A percentile compares a stretch with the other conserved stretches of the same genome.
Evolutionary conservation across 2,888 invertebrate species (phyloP).

Genomic region (Acrobasis repandana): DNA sequence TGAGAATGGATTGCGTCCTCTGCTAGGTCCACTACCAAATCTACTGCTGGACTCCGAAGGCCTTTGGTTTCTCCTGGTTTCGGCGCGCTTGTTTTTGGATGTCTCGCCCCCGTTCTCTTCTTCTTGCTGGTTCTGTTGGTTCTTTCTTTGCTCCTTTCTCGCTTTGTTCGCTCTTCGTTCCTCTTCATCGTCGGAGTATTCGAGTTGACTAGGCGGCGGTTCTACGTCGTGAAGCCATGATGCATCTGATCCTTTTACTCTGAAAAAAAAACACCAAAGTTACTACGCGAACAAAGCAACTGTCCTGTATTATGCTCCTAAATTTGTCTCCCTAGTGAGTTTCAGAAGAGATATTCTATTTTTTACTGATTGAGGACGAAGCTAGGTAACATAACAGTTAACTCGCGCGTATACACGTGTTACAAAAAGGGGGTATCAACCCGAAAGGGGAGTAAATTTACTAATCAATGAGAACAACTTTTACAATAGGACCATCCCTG

Average conservation of each 20-base stretch:
- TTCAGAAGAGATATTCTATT: too few species aligned
- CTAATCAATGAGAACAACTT: too few species aligned
- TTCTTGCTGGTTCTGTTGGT: constrained; percentile 41
- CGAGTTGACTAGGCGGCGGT: constrained; percentile 88
- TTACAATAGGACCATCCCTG: too few species aligned
- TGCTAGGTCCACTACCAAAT: constrained; percentile 65
- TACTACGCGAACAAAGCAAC: not conserved
- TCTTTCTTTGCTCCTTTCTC: constrained; percentile 56
- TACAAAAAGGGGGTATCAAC: too few species aligned
- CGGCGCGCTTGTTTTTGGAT: constrained; percentile 51
- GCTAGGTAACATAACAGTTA: not conserved
- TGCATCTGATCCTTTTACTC: constrained; percentile 93
- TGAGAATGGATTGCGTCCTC: constrained; percentile 62
- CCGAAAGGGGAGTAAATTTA: too few species aligned
- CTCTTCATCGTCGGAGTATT: constrained; percentile 95
- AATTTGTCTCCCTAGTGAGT: too few species aligned
- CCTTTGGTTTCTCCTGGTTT: constrained; percentile 64
- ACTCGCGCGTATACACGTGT: too few species aligned
- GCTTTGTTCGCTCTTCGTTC: constrained; percentile 83
- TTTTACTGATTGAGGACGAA: not conserved
- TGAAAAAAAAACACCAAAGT: constrained; percentile 53
- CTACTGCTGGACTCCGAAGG: constrained; percentile 71
- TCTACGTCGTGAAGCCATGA: constrained; percentile 94
- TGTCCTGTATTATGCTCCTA: not conserved
- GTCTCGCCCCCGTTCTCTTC: constrained; percentile 56